Base-by-base conservation (phyloP, 2,113 vertebrate genomes). In the Blennius ocellaris region DNA sequence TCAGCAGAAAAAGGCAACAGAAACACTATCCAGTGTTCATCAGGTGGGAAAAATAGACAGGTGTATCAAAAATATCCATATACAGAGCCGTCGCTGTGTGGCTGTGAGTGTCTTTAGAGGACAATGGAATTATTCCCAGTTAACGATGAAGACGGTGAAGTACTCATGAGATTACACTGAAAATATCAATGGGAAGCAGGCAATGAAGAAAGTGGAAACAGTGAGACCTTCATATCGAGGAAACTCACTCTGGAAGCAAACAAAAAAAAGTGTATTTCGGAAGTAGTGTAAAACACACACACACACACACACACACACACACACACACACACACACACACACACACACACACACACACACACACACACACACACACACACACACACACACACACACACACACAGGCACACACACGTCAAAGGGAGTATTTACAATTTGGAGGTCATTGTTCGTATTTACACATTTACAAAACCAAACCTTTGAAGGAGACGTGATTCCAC, bases 61-160 rank as follows among this genome's bases (percentile, higher is more conserved):
- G 73, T 85, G 73, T 87, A 82, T 88, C 81, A 91, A 91, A 90
- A 90, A 90, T 89, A 89, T 85, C 60, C 41, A 76, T 85, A 76
- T 73, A 80, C 59, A 82, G 72, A 7, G 51, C 71, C 6, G n/a
- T 71, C 57, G 66, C 64, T 58, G 69, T 79, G 80, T 69, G 48
- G 47, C 44, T 67, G 76, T 88, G 80, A 79, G 72, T 30, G 54
- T 65, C 52, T 85, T 71, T 47, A 55, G 30, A 56, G 73, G 70
- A 84, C 38, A 14, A 58, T 39, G 17, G 59, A 44, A 55, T 59
- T 16, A 38, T 71, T 76, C 78, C 50, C 66, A 78, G 79, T 72
- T 76, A 65, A 78, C 73, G 40, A 51, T 73, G 62, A 51, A 47
- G 43, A 75, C 40, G n/a, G 40, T 53, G 45, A 76, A 69, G 68